Evolutionary conservation across 2,888 invertebrate species (phyloP), one percentile per base, ranked within the genome.

Genomic region (Ochropacha duplaris): DNA sequence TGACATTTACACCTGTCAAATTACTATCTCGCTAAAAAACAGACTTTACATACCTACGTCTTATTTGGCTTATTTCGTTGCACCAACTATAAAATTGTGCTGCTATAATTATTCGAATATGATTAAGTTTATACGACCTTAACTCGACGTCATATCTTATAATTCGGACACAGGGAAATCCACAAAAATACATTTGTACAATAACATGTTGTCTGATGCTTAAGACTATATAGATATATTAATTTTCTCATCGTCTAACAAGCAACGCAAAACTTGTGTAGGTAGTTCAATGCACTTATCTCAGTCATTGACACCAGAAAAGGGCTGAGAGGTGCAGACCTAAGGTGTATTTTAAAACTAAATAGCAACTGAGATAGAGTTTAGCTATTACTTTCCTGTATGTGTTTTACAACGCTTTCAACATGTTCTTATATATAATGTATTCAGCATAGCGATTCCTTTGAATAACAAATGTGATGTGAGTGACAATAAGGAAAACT

Each of bases 301-400:
- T 58, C 60, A 66, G 72, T 65, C 62, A 61, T 58, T 65, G 70
- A 69, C 70, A 59, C 57, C 59, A 49, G 26, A 44, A 54, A 61
- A 64, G 61, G 60, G 34, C 56, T 34, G 44, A 24, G 31, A 61
- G 66, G 64, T 67, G 67, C 64, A 54, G 19, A 6, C 2, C 44
- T 6, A 44, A 2, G 44, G 16, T 19, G 44, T 44, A 19, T 19
- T 44, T 44, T 44, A 16, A 44, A 44, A 44, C 16, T 44, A 44
- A 44, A 44, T 44, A 44, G 44, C 19, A 44, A 44, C 44, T 8
- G 19, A 44, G 19, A 19, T 44, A 44, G 19, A 1, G 16, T 5
- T 44, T 44, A 19, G 44, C n/a, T 14, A n/a, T 39, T 39, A 39
- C 14, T 44, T 44, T n/a, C 44, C 44, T 44, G 19, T 44, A 9